These are phyloP conservation scores for Vulpes lagopus DNA, from an alignment of 2,113 vertebrate genomes.

Conservation along the genomic window DNA sequence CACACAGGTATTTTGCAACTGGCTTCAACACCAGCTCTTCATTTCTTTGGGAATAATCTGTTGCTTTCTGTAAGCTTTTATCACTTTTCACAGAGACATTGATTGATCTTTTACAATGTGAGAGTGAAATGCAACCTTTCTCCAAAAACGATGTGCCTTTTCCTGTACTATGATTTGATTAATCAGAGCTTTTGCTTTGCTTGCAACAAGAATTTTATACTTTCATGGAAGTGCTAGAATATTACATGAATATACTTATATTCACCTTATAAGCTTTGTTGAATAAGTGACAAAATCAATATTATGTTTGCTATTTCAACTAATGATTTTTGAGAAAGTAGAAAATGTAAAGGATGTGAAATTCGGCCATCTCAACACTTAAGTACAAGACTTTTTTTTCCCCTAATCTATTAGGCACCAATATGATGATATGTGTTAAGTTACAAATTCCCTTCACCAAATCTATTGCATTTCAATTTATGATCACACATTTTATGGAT, in stretches of 20 bases:
- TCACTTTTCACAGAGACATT: constrained; percentile 28
- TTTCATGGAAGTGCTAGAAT: neutral
- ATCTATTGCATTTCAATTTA: neutral
- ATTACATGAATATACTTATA: neutral
- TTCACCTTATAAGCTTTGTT: neutral
- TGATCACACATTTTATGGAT: neutral
- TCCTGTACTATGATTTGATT: neutral
- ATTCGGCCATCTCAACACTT: neutral
- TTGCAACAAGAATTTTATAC: neutral
- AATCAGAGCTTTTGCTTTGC: neutral
- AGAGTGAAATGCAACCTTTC: neutral
- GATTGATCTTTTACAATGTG: constrained; percentile 21
- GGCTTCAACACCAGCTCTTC: neutral
- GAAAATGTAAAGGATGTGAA: neutral
- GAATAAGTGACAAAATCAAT: neutral
- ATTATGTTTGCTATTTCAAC: neutral
- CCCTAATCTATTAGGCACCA: neutral
- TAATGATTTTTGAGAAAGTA: neutral
- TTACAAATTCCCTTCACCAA: neutral
- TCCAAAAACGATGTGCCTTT: constrained; percentile 1
- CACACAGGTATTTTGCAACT: neutral
- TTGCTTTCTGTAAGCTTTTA: constrained; percentile 9
- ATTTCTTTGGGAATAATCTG: constrained; percentile 21
- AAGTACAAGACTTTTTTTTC: neutral
- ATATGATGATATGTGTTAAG: neutral